Evolutionary conservation across 2,113 vertebrate genomes (phyloP).

Genomic region (Sinocyclocheilus rhinocerous): DNA sequence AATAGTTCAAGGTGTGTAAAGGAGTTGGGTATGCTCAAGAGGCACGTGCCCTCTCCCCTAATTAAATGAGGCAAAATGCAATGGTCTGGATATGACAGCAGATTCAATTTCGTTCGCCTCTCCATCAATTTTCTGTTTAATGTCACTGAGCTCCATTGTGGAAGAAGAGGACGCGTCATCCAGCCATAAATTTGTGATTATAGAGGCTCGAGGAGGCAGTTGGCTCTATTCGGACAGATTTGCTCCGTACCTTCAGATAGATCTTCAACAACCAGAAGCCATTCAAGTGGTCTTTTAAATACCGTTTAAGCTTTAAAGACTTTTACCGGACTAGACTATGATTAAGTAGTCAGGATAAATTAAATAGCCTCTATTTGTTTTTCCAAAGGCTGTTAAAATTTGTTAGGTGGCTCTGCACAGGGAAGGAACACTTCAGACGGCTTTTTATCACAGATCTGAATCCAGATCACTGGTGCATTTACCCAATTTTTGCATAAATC

Average conservation of each 20-base stretch:
- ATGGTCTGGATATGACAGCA: slow-evolving; percentile 61
- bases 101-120: slow-evolving; percentile 73
- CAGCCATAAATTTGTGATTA: slow-evolving; percentile 80
- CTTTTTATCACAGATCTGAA: slow-evolving; percentile 48
- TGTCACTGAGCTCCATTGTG: slow-evolving; percentile 81
- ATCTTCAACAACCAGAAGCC: slow-evolving; percentile 44
- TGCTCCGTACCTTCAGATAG: slow-evolving; percentile 57
- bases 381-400: slow-evolving; percentile 5
- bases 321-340: background rate
- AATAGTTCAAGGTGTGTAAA: slow-evolving; percentile 52
- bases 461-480: slow-evolving; percentile 48
- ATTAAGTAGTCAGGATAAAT: slow-evolving; percentile 29
- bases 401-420: slow-evolving; percentile 17
- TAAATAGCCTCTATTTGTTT: slow-evolving; percentile 1
- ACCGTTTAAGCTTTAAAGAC: slow-evolving; percentile 34
- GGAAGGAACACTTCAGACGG: slow-evolving; percentile 47
- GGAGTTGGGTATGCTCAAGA: slow-evolving; percentile 57
- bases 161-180: slow-evolving; percentile 77
- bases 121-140: slow-evolving; percentile 84
- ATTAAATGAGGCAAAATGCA: slow-evolving; percentile 58
- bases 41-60: slow-evolving; percentile 65
- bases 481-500: slow-evolving; percentile 52
- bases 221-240: slow-evolving; percentile 66
- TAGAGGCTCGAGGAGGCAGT: slow-evolving; percentile 74
- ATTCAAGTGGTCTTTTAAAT: slow-evolving; percentile 37